phyloP scores from a whole-genome alignment of 1,140 invertebrate genomes.

The Orchesella cincta region DNA sequence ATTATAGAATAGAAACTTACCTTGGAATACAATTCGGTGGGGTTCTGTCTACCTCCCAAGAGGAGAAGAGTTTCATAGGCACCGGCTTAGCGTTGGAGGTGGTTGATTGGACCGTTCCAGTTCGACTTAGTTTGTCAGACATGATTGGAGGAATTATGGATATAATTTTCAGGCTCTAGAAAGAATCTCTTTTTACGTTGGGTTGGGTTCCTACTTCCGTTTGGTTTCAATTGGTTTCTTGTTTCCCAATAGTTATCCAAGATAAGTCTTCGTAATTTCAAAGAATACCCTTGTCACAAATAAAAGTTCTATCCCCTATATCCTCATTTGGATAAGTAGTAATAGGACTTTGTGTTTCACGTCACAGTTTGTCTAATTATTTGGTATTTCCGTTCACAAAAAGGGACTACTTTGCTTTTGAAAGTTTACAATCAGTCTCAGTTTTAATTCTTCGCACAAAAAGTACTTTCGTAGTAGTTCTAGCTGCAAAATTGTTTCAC shows the following conservation, averaged over 20 bases:
- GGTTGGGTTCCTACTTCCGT: no score
- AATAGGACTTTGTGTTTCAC: no score
- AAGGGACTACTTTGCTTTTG: no score
- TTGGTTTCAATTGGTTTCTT: background rate
- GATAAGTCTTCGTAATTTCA: no score
- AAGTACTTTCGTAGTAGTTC: background rate
- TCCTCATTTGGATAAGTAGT: no score
- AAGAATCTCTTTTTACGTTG: background rate
- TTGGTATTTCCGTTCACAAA: no score
- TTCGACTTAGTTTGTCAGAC: constrained; percentile 20
- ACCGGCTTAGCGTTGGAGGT: constrained; percentile 70
- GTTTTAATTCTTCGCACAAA: background rate
- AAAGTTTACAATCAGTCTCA: no score
- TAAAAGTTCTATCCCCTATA: no score
- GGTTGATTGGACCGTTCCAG: background rate
- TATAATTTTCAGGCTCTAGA: background rate
- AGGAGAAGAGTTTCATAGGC: constrained; percentile 95
- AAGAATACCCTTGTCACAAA: no score
- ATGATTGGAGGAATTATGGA: background rate
- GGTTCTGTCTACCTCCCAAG: constrained; percentile 95
- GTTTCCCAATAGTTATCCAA: no score
- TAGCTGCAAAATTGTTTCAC: background rate
- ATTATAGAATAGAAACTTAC: constrained; percentile 60
- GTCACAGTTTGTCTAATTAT: no score
- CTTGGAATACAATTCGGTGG: constrained; percentile 95